Percentiles rank a stretch among this genome's conserved stretches.
Evolutionary conservation across 2,113 vertebrate species (phyloP).

Genomic region (Chroicocephalus ridibundus): DNA sequence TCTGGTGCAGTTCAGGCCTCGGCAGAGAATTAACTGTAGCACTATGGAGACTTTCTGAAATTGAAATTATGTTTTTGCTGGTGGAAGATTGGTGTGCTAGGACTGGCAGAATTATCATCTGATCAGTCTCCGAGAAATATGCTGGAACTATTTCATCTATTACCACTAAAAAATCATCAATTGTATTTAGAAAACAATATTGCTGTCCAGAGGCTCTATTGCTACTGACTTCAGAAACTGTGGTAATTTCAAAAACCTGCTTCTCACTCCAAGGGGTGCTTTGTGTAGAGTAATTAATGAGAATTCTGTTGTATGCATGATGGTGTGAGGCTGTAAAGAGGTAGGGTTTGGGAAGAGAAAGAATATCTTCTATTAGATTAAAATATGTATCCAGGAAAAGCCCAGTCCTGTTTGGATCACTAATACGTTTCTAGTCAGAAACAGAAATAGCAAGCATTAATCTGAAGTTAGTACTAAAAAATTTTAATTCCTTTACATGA

Average conservation of each 20-base stretch:
- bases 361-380: background rate
- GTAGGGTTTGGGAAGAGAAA: background rate
- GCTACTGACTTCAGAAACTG: background rate
- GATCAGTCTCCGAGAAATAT: background rate
- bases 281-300: background rate
- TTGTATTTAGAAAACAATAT: background rate
- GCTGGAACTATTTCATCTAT: background rate
- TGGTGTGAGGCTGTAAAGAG: background rate
- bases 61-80: background rate
- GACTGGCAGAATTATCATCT: background rate
- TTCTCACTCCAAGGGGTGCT: background rate
- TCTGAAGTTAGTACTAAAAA: background rate
- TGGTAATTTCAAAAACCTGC: background rate
- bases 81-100: background rate
- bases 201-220: background rate
- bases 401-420: background rate
- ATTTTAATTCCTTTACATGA: background rate
- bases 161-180: background rate
- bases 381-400: background rate
- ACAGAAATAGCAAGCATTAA: background rate
- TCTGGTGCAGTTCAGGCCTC: rapidly evolving
- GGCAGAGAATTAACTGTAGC: background rate
- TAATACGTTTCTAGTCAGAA: background rate
- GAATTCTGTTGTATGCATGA: background rate
- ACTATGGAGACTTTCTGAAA: background rate